These are phyloP conservation scores for Pseudanteris insignis DNA, from an alignment of 2,888 invertebrate species.

Conservation along the genomic window DNA sequence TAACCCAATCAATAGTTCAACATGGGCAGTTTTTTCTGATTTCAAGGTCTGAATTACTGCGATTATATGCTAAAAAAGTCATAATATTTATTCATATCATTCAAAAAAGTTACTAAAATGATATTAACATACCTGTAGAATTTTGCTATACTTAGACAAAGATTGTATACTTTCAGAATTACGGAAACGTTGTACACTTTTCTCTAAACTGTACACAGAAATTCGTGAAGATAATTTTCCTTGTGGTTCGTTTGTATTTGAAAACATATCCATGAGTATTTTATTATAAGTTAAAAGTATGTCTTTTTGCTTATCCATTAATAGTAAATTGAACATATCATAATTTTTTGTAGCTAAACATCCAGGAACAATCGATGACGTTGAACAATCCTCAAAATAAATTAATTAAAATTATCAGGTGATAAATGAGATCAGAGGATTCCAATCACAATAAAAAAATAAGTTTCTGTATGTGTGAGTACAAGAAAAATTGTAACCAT, in stretches of 20 bases:
- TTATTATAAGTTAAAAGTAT: constrained; percentile 56
- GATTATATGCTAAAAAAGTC: constrained; percentile 62
- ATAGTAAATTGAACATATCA: constrained; percentile 53
- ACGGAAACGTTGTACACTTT: constrained; percentile 57
- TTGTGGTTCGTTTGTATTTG: constrained; percentile 53
- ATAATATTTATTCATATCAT: background rate
- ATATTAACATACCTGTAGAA: constrained; percentile 54
- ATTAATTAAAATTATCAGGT: too few relatives aligned
- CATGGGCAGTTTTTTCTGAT: constrained; percentile 68
- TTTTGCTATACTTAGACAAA: constrained; percentile 54
- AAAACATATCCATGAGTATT: constrained; percentile 55
- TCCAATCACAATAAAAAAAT: too few relatives aligned
- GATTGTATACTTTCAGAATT: constrained; percentile 50
- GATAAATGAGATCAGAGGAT: too few relatives aligned
- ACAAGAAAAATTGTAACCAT: too few relatives aligned
- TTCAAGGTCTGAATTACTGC: constrained; percentile 72
- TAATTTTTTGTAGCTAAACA: constrained; percentile 59
- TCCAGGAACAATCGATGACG: constrained; percentile 56
- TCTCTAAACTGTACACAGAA: constrained; percentile 63
- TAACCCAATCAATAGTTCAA: constrained; percentile 71
- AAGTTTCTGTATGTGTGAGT: too few relatives aligned
- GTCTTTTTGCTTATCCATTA: constrained; percentile 59
- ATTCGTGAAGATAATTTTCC: constrained; percentile 57
- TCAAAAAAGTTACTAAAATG: background rate
- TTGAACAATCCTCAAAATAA: constrained; percentile 50